Evolutionary conservation across 2,113 vertebrate genomes (phyloP), one percentile per base, ranked within the genome.

Genomic region (Bos taurus): DNA sequence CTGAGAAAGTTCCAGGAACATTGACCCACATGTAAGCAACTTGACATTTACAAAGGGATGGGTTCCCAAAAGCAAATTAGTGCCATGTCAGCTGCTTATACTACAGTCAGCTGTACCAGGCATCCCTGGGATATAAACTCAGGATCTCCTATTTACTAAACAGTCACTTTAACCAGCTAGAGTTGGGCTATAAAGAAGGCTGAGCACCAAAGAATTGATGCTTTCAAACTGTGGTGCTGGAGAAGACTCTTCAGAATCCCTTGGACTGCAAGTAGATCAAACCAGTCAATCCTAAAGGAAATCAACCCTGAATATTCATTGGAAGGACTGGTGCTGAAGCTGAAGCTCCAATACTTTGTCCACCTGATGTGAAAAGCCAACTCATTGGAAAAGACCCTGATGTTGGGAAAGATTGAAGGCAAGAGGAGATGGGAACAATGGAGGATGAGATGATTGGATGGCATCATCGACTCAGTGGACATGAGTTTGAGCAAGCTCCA

Each of bases 121-220:
- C 36, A 74, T 74, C 21, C 67, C 67, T 74, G 36, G 67, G 67
- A 40, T 74, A 74, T 74, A 74, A 40, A 74, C 5, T 21, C n/a
- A 74, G 67, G 67, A 74, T 74, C 67, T 40, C 19, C 36, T 74
- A 40, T 74, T 40, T 74, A 74, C 67, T 74, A 74, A 74, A 40
- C 36, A 74, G n/a, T 74, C 67, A 74, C n/a, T 40, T 74, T 74
- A 74, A 40, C 67, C 67, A 74, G 36, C 67, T 74, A 40, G 67
- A 74, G 36, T 74, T 74, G 21, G 67, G 40, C 36, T 74, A 74
- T 74, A 40, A 74, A 40, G n/a, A 74, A 74, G 67, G 67, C 67
- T 74, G 67, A 74, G 67, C 0, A 0, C 10, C 0, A 0, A 74
- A 74, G n/a, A 74, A 74, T 13, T 74, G 67, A 40, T 40, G 21